phyloP scores from a whole-genome alignment of 2,888 invertebrate genomes.

The Heteropelma amictum region DNA sequence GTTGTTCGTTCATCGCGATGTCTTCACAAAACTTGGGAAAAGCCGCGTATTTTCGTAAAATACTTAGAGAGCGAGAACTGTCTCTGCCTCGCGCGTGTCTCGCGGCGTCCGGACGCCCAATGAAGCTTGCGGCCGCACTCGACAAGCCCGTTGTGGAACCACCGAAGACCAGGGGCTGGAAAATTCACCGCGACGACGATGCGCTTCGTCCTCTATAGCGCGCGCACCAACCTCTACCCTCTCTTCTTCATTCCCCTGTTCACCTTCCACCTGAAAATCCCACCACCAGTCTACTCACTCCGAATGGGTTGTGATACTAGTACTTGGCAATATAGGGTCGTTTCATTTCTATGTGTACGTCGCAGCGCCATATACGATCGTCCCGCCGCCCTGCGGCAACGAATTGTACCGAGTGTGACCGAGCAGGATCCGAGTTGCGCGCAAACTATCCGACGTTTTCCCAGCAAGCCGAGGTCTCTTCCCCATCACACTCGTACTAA shows the following conservation, averaged over 20 bases:
- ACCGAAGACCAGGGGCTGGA: conserved; percentile 36
- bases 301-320: not conserved
- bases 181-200: conserved; percentile 36
- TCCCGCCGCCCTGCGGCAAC: conserved; percentile 25
- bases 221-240: conserved; percentile 28
- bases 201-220: conserved; percentile 52
- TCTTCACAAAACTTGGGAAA: not conserved
- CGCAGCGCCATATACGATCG: not conserved
- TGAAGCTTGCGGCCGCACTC: conserved; percentile 60
- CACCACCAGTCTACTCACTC: conserved; percentile 28
- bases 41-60: conserved; percentile 46
- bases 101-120: conserved; percentile 74
- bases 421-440: conserved; percentile 35
- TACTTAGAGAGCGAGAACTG: too few relatives aligned
- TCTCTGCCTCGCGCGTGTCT: conserved; percentile 64
- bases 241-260: conserved; percentile 23
- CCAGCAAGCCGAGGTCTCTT: conserved; percentile 40
- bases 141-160: conserved; percentile 40
- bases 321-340: not conserved
- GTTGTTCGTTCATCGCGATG: too few relatives aligned
- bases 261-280: conserved; percentile 47
- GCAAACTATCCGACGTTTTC: conserved; percentile 39
- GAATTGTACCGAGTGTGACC: conserved; percentile 44
- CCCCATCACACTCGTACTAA: conserved; percentile 5
- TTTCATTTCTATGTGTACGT: not conserved